A percentile compares a stretch with the other conserved stretches of the same genome.
phyloP scores from a whole-genome alignment of 2,113 vertebrate species.

The Epinephelus moara region DNA sequence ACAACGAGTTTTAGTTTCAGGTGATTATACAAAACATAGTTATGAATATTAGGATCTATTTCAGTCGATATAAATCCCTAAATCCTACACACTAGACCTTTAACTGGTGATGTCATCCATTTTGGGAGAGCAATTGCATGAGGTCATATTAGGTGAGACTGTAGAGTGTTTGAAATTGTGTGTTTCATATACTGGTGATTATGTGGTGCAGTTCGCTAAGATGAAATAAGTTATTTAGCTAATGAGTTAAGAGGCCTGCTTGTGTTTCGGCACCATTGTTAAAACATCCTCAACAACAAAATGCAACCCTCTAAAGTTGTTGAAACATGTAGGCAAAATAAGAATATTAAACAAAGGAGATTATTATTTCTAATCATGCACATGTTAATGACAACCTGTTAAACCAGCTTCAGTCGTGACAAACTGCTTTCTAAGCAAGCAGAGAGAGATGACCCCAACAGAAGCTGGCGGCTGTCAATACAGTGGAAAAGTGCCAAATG shows the following conservation, averaged over 20 bases:
- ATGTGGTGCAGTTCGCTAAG: neutral
- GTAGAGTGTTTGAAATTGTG: neutral
- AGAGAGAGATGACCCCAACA: constrained; percentile 24
- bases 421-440: constrained; percentile 16
- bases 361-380: neutral
- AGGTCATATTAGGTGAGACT: constrained; percentile 3
- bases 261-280: neutral
- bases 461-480: constrained; percentile 63
- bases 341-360: neutral
- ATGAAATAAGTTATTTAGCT: neutral
- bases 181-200: neutral
- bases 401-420: constrained; percentile 14
- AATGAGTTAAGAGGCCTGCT: neutral
- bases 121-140: neutral
- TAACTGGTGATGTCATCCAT: neutral
- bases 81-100: too few relatives aligned
- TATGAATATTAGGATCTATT: too few relatives aligned
- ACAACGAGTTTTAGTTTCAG: too few relatives aligned
- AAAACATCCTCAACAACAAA: neutral
- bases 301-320: neutral
- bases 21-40: too few relatives aligned
- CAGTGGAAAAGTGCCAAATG: constrained; percentile 66
- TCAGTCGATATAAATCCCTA: too few relatives aligned
- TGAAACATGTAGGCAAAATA: neutral
- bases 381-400: constrained; percentile 24